phyloP scores from a whole-genome alignment of 2,113 vertebrate species.

The Dissostichus mawsoni region DNA sequence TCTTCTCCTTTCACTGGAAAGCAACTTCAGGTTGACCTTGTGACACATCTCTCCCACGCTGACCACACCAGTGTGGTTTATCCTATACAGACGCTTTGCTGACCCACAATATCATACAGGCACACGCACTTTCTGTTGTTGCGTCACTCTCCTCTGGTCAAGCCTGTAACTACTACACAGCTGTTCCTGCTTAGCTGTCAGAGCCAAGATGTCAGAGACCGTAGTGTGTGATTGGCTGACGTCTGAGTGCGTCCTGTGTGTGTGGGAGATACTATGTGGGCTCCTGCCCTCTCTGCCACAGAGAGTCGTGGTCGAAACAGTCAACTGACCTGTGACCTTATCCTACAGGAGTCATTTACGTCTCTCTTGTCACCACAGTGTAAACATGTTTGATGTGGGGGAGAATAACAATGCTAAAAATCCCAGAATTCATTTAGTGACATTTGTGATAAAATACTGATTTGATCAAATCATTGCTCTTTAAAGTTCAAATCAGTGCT shows the following conservation, averaged over 20 bases:
- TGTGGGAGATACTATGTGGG: constrained; percentile 55
- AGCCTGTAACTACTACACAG: constrained; percentile 66
- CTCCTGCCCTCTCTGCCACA: constrained; percentile 16
- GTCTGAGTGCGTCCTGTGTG: constrained; percentile 44
- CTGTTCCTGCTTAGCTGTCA: constrained; percentile 78
- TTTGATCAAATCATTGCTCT: neutral
- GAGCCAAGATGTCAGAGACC: constrained; percentile 72
- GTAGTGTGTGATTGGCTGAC: constrained; percentile 76
- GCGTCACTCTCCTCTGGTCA: constrained; percentile 68
- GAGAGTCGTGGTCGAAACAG: constrained; percentile 30
- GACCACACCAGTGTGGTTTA: constrained; percentile 67
- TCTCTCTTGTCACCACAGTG: constrained; percentile 30
- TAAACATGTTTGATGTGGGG: constrained; percentile 24
- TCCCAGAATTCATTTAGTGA: constrained; percentile 1
- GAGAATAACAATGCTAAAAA: neutral
- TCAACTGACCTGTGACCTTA: constrained; percentile 42
- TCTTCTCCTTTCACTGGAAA: constrained; percentile 63
- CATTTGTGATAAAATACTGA: neutral
- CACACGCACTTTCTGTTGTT: constrained; percentile 35
- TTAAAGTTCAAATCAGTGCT: neutral
- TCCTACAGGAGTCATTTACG: constrained; percentile 7
- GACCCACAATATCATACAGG: constrained; percentile 29
- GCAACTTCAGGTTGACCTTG: constrained; percentile 71
- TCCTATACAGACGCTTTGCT: constrained; percentile 53
- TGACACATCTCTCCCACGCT: constrained; percentile 81